These are phyloP conservation scores for Caenorhabditis parvicauda DNA, from an alignment of 2,888 invertebrate genomes.

Conservation along the genomic window DNA sequence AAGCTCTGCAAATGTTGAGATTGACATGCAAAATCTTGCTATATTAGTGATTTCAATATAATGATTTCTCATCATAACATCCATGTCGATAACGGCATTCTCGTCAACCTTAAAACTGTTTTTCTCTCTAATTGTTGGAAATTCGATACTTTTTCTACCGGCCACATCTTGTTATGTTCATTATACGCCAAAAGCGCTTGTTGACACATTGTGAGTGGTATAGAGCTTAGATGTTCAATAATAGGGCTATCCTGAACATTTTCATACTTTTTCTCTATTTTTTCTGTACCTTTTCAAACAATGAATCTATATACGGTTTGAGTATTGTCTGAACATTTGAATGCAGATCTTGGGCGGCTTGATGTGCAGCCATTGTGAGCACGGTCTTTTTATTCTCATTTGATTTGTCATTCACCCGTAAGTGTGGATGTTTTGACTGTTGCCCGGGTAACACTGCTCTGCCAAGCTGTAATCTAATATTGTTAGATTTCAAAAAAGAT, in stretches of 20 bases:
- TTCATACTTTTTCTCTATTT: too few relatives aligned
- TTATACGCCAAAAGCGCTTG: constrained; percentile 33
- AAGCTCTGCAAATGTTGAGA: constrained; percentile 25
- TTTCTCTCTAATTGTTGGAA: neutral
- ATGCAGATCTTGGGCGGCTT: constrained; percentile 26
- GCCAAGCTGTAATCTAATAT: constrained; percentile 12
- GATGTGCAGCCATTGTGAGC: constrained; percentile 26
- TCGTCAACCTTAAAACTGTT: constrained; percentile 16
- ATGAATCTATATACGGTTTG: constrained; percentile 19
- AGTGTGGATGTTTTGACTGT: neutral
- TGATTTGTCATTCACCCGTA: too few relatives aligned
- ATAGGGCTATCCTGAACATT: too few relatives aligned
- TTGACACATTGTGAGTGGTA: constrained; percentile 30
- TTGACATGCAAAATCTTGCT: constrained; percentile 38
- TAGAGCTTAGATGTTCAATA: too few relatives aligned
- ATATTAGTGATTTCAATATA: constrained; percentile 37
- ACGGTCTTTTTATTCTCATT: too few relatives aligned
- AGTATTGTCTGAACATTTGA: constrained; percentile 22
- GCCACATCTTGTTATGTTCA: constrained; percentile 36
- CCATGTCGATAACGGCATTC: constrained; percentile 27
- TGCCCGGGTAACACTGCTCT: constrained; percentile 16
- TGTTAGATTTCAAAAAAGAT: neutral
- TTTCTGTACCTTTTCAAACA: constrained; percentile 23
- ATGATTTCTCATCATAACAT: constrained; percentile 28
- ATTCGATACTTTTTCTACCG: constrained; percentile 3